Evolutionary conservation across 2,113 vertebrate genomes (phyloP), one percentile per base, ranked within the genome.

Genomic region (Pedetes capensis): DNA sequence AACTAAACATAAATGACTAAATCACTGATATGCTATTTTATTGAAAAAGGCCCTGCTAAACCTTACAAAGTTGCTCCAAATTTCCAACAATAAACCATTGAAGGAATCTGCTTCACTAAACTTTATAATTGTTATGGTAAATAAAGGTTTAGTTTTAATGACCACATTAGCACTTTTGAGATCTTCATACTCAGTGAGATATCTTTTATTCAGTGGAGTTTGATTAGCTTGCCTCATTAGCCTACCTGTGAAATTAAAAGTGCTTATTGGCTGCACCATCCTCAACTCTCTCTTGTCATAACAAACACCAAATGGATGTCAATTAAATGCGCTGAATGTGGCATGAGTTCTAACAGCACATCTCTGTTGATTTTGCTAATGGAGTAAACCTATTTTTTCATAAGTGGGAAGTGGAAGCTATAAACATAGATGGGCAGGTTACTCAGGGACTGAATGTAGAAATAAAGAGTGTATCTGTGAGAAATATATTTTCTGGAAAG

Each of bases 281-380:
- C 39, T 80, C 27, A 5, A 20, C 8, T n/a, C 69, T n/a, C 1
- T 39, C 8, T 82, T 20, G n/a, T 22, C 1, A 0, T 32, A 3
- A 22, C 18, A 32, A 44, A 13, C 25, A 11, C 16, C 27, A 0
- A 11, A 11, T 32, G 29, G 4, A 2, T 25, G 6, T 5, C 14
- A 18, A 39, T 61, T n/a, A 32, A 4, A 76, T 44, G 25, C n/a
- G 12, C 22, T 29, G 47, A 71, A 11, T 0, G 0, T 3, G 0
- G 4, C 22, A 0, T n/a, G 1, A 2, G 25, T 34, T 59, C 25
- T 55, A 22, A 6, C n/a, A 32, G 22, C 7, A 5, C 6, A 2
- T 44, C 3, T 4, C 34, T 86, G 44, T 7, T 74, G 51, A 3
- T 59, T 86, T 89, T 44, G 6, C 29, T 79, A 34, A 68, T 32